Base-by-base conservation (phyloP, 2,888 invertebrate species). In the Idaea aversata region DNA sequence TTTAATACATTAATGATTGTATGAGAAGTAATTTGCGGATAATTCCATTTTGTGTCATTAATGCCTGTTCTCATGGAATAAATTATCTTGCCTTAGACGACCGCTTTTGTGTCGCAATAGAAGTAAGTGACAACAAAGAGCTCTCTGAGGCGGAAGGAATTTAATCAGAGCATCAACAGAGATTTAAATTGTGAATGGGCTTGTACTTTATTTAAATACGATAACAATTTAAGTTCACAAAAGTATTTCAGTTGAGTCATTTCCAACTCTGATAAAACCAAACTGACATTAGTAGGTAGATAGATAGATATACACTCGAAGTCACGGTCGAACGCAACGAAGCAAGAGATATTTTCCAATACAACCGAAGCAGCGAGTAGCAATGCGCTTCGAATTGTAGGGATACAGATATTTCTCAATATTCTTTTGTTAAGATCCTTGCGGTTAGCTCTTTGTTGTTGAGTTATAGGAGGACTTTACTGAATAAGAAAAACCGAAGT, bases 351-450 rank as follows among this genome's bases (percentile, higher is more conserved):
- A 86, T 89, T 87, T 85, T 88, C 85, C 86, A 84, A 87, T 88
- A 87, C 86, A 85, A 85, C 80, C 81, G 82, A 82, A 85, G 83
- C 82, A 85, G 83, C 84, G 84, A 85, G 83, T 82, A 85, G 83
- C 84, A 83, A 87, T 85, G 81, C 86, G 86, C 85, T 87, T 82
- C 85, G 80, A 82, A 87, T 87, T 87, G 87, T 85, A 81, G 81
- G 81, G 77, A 82, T 81, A 84, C 79, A 86, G 86, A 88, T 90
- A 90, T 89, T 90, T 88, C 87, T 88, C 86, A 90, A 59, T 88
- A 88, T 90, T 90, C 90, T 87, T 91, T 91, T 91, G 91, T 91
- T 82, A 80, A 80, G 78, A 86, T 83, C 83, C 79, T 81, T 79
- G 82, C 84, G 85, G 85, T 77, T 85, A 84, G 83, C 81, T 86